Percentiles rank a stretch among this genome's conserved stretches.
Evolutionary conservation across 2,888 invertebrate species (phyloP).

Genomic region (Carabus problematicus): DNA sequence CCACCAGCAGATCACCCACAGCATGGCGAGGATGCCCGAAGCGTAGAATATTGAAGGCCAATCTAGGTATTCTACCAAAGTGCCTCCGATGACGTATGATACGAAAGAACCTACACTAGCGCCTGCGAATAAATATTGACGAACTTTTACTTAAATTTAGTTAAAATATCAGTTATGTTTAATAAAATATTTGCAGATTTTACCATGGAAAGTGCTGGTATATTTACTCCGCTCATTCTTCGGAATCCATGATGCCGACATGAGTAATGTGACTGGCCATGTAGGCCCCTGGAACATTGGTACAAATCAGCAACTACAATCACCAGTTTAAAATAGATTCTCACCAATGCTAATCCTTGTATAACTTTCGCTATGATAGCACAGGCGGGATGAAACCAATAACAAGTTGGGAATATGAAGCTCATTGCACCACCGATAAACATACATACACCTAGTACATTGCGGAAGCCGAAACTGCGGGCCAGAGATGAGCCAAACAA

Average conservation of each 20-base stretch:
- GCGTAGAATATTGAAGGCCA: constrained; percentile 24
- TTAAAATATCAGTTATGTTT: too few species aligned
- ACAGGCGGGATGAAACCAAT: constrained; percentile 51
- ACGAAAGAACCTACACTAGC: constrained; percentile 15
- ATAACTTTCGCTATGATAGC: constrained; percentile 55
- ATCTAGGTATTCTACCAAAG: constrained; percentile 14
- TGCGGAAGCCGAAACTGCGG: constrained; percentile 56
- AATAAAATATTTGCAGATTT: neutral
- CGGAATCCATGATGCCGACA: constrained; percentile 54
- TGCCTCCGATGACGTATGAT: constrained; percentile 21
- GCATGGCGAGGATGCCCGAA: constrained; percentile 9
- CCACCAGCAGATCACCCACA: constrained; percentile 13
- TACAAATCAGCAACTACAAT: neutral
- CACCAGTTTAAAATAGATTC: neutral
- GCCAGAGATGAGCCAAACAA: constrained; percentile 58
- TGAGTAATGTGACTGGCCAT: constrained; percentile 57
- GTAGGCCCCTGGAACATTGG: constrained; percentile 49
- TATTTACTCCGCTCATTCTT: constrained; percentile 55
- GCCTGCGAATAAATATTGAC: neutral
- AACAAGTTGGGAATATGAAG: constrained; percentile 56
- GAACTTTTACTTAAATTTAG: neutral
- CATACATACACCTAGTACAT: constrained; percentile 57
- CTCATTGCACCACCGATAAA: constrained; percentile 56
- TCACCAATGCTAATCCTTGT: constrained; percentile 60
- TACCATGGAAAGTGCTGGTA: constrained; percentile 47